A percentile compares a stretch with the other conserved stretches of the same genome.
Evolutionary conservation across 2,888 invertebrate species (phyloP).

Genomic region (Pristionchus exspectatus): DNA sequence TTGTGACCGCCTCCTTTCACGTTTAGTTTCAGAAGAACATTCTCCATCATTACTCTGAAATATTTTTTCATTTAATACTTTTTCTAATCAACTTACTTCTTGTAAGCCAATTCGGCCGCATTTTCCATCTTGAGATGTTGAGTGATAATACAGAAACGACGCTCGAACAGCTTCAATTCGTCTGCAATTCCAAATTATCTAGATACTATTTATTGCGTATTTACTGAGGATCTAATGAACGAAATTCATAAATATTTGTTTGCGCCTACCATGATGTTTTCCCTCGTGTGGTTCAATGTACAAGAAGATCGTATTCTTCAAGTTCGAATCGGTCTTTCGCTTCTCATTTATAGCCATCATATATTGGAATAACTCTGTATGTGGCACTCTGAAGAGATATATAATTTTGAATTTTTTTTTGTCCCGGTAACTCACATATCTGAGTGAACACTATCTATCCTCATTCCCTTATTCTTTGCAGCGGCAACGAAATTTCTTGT

Average conservation of each 20-base stretch:
- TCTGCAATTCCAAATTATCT: neutral
- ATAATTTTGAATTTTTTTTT: no score
- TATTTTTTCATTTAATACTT: neutral
- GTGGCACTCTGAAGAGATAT: neutral
- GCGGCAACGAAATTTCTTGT: neutral
- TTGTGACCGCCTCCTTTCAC: slow-evolving; percentile 46
- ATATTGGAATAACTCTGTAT: neutral
- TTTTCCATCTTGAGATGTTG: slow-evolving; percentile 41
- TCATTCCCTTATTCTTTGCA: neutral
- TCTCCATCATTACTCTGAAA: slow-evolving; percentile 45
- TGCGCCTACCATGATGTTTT: neutral
- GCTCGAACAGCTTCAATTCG: slow-evolving; percentile 50
- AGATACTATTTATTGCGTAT: neutral
- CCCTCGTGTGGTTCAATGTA: neutral
- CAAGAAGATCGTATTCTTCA: neutral
- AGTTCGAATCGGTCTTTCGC: neutral
- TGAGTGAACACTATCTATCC: neutral
- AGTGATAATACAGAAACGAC: slow-evolving; percentile 10
- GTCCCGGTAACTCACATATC: neutral
- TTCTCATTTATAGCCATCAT: neutral
- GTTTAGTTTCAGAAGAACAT: slow-evolving; percentile 49
- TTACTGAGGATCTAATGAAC: neutral
- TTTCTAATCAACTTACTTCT: neutral
- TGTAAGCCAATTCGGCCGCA: neutral
- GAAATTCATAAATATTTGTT: no score